Conservation (phyloP, 30 jellyfish, hydroid and myxozoan genomes). For the Nemopilema nomurai region DNA sequence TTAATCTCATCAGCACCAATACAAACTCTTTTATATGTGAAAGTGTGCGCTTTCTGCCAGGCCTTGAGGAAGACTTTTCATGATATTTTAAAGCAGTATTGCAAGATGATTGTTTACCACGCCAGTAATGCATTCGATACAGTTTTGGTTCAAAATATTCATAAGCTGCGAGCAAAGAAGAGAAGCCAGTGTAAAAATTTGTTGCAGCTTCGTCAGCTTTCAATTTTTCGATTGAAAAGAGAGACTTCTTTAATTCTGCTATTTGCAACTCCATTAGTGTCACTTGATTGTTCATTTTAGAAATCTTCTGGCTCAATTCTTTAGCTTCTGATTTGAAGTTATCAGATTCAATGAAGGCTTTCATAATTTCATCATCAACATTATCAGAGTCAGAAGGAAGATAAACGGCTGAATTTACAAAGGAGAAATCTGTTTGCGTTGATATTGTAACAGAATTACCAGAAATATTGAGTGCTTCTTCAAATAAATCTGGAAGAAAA, state of each 20-base stretch:
- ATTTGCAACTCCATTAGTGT: not conserved
- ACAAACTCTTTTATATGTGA: slow-evolving; percentile 35
- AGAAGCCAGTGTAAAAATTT: slow-evolving; percentile 12
- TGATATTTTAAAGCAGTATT: not conserved
- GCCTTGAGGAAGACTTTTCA: slow-evolving; percentile 14
- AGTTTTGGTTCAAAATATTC: slow-evolving; percentile 40
- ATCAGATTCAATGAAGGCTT: slow-evolving; percentile 1
- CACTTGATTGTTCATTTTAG: not conserved
- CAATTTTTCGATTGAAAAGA: slow-evolving; percentile 23
- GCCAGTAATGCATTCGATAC: too few species aligned
- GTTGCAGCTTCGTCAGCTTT: slow-evolving; percentile 23
- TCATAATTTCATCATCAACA: slow-evolving; percentile 20
- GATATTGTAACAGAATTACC: slow-evolving; percentile 12
- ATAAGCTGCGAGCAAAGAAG: slow-evolving; percentile 14
- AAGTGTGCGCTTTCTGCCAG: slow-evolving; percentile 55
- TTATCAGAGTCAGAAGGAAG: slow-evolving; percentile 41
- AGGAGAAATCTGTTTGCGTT: not conserved
- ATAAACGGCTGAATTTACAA: slow-evolving; percentile 20
- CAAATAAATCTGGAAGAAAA: slow-evolving; percentile 20
- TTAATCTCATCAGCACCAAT: slow-evolving; percentile 29
- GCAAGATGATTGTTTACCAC: slow-evolving; percentile 14
- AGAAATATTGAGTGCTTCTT: slow-evolving; percentile 15
- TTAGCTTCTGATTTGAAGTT: slow-evolving; percentile 1
- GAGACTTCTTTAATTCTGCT: slow-evolving; percentile 34
- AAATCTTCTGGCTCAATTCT: not conserved